phyloP scores from a whole-genome alignment of 2,113 vertebrate species.

The Machaerirhynchus nigripectus region DNA sequence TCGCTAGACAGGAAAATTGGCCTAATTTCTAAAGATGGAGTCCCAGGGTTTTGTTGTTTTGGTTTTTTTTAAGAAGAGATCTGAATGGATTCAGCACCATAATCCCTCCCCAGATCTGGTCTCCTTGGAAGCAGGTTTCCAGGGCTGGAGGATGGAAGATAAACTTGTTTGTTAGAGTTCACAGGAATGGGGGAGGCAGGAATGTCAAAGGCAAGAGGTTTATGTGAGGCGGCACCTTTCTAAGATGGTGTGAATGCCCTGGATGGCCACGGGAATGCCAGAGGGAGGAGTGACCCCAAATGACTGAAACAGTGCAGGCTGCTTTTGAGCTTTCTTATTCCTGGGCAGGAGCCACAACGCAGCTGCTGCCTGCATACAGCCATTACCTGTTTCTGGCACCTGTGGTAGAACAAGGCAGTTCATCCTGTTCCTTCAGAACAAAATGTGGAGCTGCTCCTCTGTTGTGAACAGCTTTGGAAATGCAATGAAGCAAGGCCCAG shows the following conservation, averaged over 20 bases:
- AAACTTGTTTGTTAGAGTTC: neutral
- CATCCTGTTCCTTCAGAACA: neutral
- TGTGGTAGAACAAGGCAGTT: neutral
- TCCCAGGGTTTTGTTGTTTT: neutral
- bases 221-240: neutral
- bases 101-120: neutral
- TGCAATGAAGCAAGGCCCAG: rapidly evolving
- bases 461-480: neutral
- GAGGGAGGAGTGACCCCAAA: neutral
- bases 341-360: neutral
- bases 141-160: neutral
- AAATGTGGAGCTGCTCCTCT: neutral
- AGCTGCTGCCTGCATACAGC: neutral
- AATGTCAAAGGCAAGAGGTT: neutral
- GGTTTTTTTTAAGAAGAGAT: neutral
- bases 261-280: neutral
- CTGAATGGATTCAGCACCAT: neutral
- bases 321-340: neutral
- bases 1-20: slow-evolving; percentile 8
- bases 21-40: neutral
- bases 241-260: neutral
- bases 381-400: rapidly evolving
- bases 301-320: neutral
- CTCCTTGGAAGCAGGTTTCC: neutral
- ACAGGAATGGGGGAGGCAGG: neutral